Evolutionary conservation across 2,888 invertebrate genomes (phyloP), one percentile per base, ranked within the genome.

Genomic region (Acleris laterana): DNA sequence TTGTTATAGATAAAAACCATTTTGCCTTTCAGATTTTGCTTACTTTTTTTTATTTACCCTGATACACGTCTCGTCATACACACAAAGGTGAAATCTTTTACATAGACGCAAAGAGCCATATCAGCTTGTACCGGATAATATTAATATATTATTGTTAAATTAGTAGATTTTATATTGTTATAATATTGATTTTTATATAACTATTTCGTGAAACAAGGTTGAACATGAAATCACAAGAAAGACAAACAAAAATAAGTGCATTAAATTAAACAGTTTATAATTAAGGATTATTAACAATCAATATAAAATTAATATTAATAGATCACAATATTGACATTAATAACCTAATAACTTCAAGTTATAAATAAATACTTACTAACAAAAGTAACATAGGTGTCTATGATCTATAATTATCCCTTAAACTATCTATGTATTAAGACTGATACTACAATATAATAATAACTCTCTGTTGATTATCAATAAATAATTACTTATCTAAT

Each of bases 151-250:
- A 38, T 57, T 57, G 50, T 57, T 66, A 81, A 82, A 79, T 85
- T 83, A 82, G 79, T 81, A 81, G 73, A 83, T 82, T 85, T 85
- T 82, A 84, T 73, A 80, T 81, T 71, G 73, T 62, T 58, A 69
- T 74, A 71, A 61, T 64, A 73, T 67, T 63, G 48, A 59, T 62
- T 56, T 25, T 60, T 38, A n/a, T 71, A 71, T 64, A 59, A 61
- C 44, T 42, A 58, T 62, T 65, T 32, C 62, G 69, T 63, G 56
- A 70, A 61, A 66, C 32, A 51, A 72, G 80, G 77, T 82, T 81
- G 74, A 80, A 78, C 79, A 79, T 83, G 82, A 83, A 83, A 84
- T 76, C 83, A 81, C 83, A 83, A 68, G 81, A 82, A 74, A 77
- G 72, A 65, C 25, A 42, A 38, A 49, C 42, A 56, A 32, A 22